Evolutionary conservation across 2,888 invertebrate genomes (phyloP).

Genomic region (Drosophila barbarae): DNA sequence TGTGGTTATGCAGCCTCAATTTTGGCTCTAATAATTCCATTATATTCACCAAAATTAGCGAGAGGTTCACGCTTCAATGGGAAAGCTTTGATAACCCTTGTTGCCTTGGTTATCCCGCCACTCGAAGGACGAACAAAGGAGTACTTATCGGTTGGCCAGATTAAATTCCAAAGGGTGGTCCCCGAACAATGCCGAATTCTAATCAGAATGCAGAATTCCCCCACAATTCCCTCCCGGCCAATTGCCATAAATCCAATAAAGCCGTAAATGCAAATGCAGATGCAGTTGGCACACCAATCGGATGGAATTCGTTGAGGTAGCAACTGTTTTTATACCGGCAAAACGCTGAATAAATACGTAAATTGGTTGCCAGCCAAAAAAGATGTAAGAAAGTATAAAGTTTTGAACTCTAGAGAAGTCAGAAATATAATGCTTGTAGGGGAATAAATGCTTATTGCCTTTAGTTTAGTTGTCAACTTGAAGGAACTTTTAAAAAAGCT

Average conservation of each 20-base stretch:
- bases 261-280: conserved; percentile 61
- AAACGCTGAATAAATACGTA: neutral
- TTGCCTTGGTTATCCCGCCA: neutral
- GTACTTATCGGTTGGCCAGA: neutral
- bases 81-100: neutral
- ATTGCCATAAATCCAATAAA: conserved; percentile 66
- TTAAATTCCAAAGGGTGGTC: conserved; percentile 11
- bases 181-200: conserved; percentile 23
- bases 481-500: too few relatives aligned
- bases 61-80: conserved; percentile 3
- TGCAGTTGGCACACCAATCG: conserved; percentile 16
- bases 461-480: neutral
- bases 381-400: neutral
- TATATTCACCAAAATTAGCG: neutral
- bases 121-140: conserved; percentile 7
- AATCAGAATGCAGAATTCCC: conserved; percentile 16
- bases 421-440: neutral
- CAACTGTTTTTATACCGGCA: neutral
- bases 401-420: neutral
- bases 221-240: conserved; percentile 47
- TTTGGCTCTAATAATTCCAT: conserved; percentile 26
- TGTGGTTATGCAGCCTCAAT: conserved; percentile 24
- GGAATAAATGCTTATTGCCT: too few relatives aligned
- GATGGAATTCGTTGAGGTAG: conserved; percentile 38
- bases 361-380: neutral